phyloP scores from a whole-genome alignment of 2,888 invertebrate genomes.

The Tortrix viridana region DNA sequence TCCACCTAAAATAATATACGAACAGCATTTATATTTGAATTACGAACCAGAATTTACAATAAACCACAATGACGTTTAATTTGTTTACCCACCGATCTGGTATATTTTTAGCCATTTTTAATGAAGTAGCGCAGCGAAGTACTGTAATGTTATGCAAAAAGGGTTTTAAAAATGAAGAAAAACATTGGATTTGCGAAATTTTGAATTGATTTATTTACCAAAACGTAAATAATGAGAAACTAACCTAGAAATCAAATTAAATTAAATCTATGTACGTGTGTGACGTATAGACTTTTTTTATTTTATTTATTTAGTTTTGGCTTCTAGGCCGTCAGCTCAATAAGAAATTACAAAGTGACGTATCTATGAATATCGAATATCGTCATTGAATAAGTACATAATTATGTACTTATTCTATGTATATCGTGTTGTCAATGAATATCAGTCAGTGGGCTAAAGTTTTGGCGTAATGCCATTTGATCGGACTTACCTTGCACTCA shows the following conservation, averaged over 20 bases:
- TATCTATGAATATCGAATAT: no score
- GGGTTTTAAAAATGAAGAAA: constrained; percentile 10
- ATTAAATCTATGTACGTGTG: no score
- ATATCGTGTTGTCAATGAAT: no score
- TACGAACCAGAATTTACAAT: not conserved
- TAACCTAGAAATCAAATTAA: constrained; percentile 14
- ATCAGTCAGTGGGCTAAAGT: no score
- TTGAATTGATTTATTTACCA: constrained; percentile 3
- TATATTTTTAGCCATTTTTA: constrained; percentile 40
- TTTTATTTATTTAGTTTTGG: no score
- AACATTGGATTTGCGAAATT: constrained; percentile 8
- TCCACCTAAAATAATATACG: constrained; percentile 82
- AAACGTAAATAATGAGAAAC: constrained; percentile 22
- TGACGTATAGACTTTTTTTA: no score
- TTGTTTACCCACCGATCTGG: constrained; percentile 40
- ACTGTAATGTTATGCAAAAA: constrained; percentile 27
- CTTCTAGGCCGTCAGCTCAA: no score
- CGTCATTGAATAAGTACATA: no score
- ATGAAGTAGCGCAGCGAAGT: constrained; percentile 9
- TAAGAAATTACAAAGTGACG: no score
- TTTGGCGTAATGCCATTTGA: no score
- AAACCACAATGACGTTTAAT: not conserved
- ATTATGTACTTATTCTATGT: no score
- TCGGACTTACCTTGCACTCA: no score
- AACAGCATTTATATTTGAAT: not conserved